Evolutionary conservation across 2,113 vertebrate species (phyloP), one percentile per base, ranked within the genome.

Genomic region (Piprites chloris): DNA sequence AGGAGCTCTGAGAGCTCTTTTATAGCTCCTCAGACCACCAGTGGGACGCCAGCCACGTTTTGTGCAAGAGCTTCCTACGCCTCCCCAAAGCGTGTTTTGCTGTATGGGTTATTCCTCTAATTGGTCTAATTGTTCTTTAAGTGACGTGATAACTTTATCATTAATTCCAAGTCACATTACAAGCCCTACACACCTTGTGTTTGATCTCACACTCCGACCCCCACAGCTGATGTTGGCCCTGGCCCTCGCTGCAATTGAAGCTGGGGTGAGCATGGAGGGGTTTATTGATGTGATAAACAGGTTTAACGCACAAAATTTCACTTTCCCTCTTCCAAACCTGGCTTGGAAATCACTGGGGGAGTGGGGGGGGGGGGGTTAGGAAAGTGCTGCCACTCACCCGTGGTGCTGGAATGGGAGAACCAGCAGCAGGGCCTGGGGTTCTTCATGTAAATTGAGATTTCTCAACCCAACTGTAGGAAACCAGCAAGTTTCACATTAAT

Each of bases 101-200:
- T 30, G 17, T 12, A 42, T 53, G 49, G 75, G 50, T 90, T 65
- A 73, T 87, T 96, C 71, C 52, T 53, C 81, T 95, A 96, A 96
- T 96, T 95, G 92, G 81, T 73, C 81, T 96, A 94, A 97, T 97
- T 95, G 82, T 80, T 42, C 67, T 44, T 55, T 52, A 79, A 85
- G 85, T 90, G 94, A 56, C 22, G 32, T 7, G 94, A 59, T 92
- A 3, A 79, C 37, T 94, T 87, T 46, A 59, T 72, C 79, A 77
- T 53, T 55, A 53, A 76, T 81, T 71, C 71, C 41, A 26, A 35
- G 67, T 89, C 92, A 95, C 26, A 11, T 73, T 87, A 71, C 35
- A 21, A n/a, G 33, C 26, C 0, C 49, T 67, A 33, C 68, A 5
- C 28, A 30, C 71, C 52, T 63, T 0, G 2, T 21, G 20, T 56